Evolutionary conservation across 1,140 invertebrate species (phyloP).

Genomic region (Bombus sibiricus): DNA sequence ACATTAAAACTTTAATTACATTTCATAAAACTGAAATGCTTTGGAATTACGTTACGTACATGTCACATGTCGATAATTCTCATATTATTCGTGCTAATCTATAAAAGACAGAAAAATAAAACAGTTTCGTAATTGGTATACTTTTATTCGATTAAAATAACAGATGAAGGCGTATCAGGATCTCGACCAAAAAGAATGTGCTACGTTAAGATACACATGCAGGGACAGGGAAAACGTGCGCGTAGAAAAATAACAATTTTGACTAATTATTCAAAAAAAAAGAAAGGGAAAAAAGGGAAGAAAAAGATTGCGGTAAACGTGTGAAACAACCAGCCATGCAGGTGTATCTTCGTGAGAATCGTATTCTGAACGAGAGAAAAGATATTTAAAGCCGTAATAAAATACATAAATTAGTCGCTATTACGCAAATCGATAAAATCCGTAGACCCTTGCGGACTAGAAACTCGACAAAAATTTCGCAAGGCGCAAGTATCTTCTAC

Average conservation of each 20-base stretch:
- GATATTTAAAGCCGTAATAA: slow-evolving; percentile 2
- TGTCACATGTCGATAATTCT: too few species aligned
- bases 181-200: slow-evolving; percentile 36
- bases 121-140: slow-evolving; percentile 1
- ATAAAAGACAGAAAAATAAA: neutral
- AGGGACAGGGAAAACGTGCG: slow-evolving; percentile 21
- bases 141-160: slow-evolving; percentile 62
- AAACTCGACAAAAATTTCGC: slow-evolving; percentile 17
- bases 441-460: neutral
- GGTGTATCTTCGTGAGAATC: neutral
- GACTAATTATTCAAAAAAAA: neutral
- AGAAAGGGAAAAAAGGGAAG: neutral
- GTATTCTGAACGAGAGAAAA: neutral
- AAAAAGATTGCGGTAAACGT: neutral
- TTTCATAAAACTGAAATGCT: too few species aligned
- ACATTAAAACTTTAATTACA: too few species aligned
- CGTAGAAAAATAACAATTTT: slow-evolving; percentile 35
- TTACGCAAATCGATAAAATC: slow-evolving; percentile 40
- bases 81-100: too few species aligned
- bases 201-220: slow-evolving; percentile 12
- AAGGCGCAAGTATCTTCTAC: neutral
- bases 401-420: slow-evolving; percentile 3
- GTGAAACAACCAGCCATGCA: slow-evolving; percentile 12
- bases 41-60: too few species aligned
- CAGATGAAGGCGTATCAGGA: slow-evolving; percentile 30